Evolutionary conservation across 2,113 vertebrate genomes (phyloP), one percentile per base, ranked within the genome.

Genomic region (Eonycteris spelaea): DNA sequence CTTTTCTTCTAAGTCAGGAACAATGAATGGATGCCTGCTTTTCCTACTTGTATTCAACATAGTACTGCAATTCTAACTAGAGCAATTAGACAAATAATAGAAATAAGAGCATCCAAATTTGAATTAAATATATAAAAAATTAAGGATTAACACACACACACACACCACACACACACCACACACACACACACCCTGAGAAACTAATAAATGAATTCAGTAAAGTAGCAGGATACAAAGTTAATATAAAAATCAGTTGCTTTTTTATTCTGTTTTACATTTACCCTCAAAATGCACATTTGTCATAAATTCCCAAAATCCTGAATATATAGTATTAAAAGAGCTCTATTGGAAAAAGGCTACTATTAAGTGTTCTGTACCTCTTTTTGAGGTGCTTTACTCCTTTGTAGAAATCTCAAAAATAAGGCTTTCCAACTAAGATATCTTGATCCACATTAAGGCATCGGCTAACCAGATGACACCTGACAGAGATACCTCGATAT

Each of bases 371-470:
- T 51, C 48, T 4, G 48, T 51, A 51, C 48, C 48, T 45, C 45
- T 30, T 74, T 75, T 24, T 43, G 53, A 92, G 51, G 65, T 86
- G 65, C 45, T 86, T 86, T 3, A 43, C 6, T n/a, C 53, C 63
- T 95, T 22, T 65, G 10, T 12, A 73, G 6, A 3, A 77, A 45
- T 67, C 57, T 92, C n/a, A 90, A 43, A n/a, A 96, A 86, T 51
- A 51, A 92, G 5, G 33, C 53, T 94, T 94, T 94, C 87, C 63
- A n/a, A n/a, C n/a, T n/a, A n/a, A n/a, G n/a, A n/a, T n/a, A 43
- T 55, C 4, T 24, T 59, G 24, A 40, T 6, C 22, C 53, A 70
- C 6, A n/a, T 38, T 22, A 74, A 22, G 38, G 43, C 74, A 28
- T 53, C 48, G 21, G 38, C 12, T 85, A 48, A 79, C 7, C 73